Evolutionary conservation across 2,888 invertebrate species (phyloP).

Genomic region (Caenorhabditis imperialis): DNA sequence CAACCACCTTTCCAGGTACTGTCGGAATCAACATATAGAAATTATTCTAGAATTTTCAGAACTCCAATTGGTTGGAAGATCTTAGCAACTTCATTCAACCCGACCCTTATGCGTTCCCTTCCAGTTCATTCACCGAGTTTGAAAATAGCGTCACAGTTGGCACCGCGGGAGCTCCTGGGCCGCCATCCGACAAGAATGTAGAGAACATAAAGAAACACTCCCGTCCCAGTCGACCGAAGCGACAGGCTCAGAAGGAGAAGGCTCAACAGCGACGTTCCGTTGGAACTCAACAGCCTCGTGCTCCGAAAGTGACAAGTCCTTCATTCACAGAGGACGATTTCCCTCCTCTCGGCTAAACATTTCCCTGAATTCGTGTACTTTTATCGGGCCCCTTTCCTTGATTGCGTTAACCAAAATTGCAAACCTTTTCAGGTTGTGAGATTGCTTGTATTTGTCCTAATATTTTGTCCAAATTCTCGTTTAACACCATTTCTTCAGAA

Average conservation of each 20-base stretch:
- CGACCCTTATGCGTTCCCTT: neutral
- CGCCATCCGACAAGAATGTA: conserved; percentile 19
- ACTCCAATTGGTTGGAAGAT: neutral
- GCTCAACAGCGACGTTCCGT: conserved; percentile 17
- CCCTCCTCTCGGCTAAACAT: conserved; percentile 39
- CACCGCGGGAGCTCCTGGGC: conserved; percentile 41
- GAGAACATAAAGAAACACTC: conserved; percentile 27
- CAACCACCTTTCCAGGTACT: conserved; percentile 7
- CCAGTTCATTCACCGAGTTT: conserved; percentile 11
- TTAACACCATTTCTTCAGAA: no score
- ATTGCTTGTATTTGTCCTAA: no score
- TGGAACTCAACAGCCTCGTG: neutral
- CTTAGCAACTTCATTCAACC: no score
- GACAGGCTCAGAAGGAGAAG: conserved; percentile 32
- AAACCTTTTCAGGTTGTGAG: neutral
- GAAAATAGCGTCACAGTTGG: conserved; percentile 32
- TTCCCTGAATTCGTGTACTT: conserved; percentile 3
- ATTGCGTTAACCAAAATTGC: neutral
- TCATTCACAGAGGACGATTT: conserved; percentile 46
- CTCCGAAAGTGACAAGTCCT: conserved; percentile 10
- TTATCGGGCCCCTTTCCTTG: neutral
- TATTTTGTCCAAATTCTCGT: no score
- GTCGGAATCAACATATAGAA: neutral
- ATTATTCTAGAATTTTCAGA: neutral
- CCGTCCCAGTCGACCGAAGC: conserved; percentile 29